These are phyloP conservation scores for Eupithecia tripunctaria DNA, from an alignment of 2,888 invertebrate genomes.

Conservation along the genomic window DNA sequence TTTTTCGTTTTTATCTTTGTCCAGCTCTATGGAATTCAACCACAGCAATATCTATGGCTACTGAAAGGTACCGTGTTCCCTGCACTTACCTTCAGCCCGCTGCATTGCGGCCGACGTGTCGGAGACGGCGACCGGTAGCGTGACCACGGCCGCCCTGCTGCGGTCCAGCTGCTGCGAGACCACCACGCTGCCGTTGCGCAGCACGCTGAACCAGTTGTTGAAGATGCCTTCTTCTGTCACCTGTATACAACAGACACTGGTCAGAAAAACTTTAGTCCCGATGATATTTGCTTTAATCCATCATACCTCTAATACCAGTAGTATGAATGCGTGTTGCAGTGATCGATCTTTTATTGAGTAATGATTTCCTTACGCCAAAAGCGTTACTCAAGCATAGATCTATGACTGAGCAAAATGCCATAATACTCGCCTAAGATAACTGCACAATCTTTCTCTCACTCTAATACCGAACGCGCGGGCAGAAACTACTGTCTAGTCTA, in stretches of 20 bases:
- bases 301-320: background rate
- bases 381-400: no score
- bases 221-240: constrained; percentile 74
- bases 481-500: background rate
- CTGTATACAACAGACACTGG: constrained; percentile 49
- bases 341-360: no score
- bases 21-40: no score
- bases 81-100: constrained; percentile 87
- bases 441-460: background rate
- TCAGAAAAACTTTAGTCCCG: no score
- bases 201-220: constrained; percentile 74
- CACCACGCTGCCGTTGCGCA: constrained; percentile 78
- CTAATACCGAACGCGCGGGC: background rate
- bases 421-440: no score
- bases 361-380: no score
- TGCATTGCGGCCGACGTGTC: constrained; percentile 93
- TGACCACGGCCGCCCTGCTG: constrained; percentile 89
- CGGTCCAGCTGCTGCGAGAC: constrained; percentile 87
- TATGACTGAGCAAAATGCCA: no score
- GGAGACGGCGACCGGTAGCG: constrained; percentile 90
- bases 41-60: background rate
- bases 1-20: no score
- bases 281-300: no score
- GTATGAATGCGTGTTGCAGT: no score
- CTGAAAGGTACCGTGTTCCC: background rate